Evolutionary conservation across 2,113 vertebrate genomes (phyloP), one percentile per base, ranked within the genome.

Genomic region (rabbit (Oryctolagus cuniculus)): DNA sequence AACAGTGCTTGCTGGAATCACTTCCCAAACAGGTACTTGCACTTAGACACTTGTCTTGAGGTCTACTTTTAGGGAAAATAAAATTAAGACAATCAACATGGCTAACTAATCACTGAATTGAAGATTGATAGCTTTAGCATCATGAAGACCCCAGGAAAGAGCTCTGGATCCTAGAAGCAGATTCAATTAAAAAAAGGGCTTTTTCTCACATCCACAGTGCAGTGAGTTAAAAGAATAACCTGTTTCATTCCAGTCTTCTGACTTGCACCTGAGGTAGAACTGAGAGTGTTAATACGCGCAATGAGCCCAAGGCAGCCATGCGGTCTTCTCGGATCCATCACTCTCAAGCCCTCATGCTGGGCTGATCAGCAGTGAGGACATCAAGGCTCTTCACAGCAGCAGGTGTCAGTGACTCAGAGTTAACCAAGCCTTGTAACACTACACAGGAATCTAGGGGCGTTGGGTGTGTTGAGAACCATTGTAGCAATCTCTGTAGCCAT

Each of bases 381-480:
- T 69, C 58, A 74, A 82, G 69, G 82, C 81, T 81, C 81, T 92
- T 95, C 58, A 83, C 2, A 87, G 84, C 80, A 96, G 87, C 12
- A 66, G 49, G 77, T 81, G 55, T 72, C 0, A 2, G 85, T 82
- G 93, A 96, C 77, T 96, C 91, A 94, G 90, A 96, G 77, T 89
- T 91, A 66, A 73, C 19, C 5, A 19, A 93, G 78, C 27, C 51
- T 53, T 66, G 21, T 61, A 81, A 66, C 51, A 77, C 79, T 78
- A 55, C 64, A 51, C 64, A 86, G 93, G 89, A 89, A 87, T 95
- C 87, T 63, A 82, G 77, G 83, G 66, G 34, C 36, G 15, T 44
- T 66, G 73, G 67, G 69, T 36, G 2, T 31, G 58, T 81, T 94
- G 83, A 89, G 78, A 87, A 79, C 85, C 64, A 90, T 70, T 61